A percentile compares a stretch with the other conserved stretches of the same genome.
These are phyloP conservation scores for fruit fly (Drosophila melanogaster) DNA, from an alignment of 1,140 invertebrate species.

Conservation along the genomic window Release_6_plus_ISO1_MT NT_033777.3:18670001-18670500, in stretches of 20 bases:
- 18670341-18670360: slow-evolving; percentile 25
- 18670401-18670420: slow-evolving; percentile 6
- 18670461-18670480: slow-evolving; percentile 11
- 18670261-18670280: slow-evolving; percentile 1
- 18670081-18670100: slow-evolving; percentile 61
- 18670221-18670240: slow-evolving; percentile 22
- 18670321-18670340: slow-evolving; percentile 27
- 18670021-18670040: neutral
- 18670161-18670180: slow-evolving; percentile 70
- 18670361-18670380: neutral
- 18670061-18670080: slow-evolving; percentile 26
- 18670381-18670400: too few relatives aligned
- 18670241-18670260: slow-evolving; percentile 1
- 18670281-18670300: slow-evolving; percentile 72
- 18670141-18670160: slow-evolving; percentile 76
- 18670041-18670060: slow-evolving; percentile 13
- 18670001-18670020: too few relatives aligned
- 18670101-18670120: slow-evolving; percentile 19
- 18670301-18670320: slow-evolving; percentile 69
- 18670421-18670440: slow-evolving; percentile 33
- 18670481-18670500: slow-evolving; percentile 15
- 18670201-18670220: slow-evolving; percentile 66
- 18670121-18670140: slow-evolving; percentile 14
- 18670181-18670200: slow-evolving; percentile 57
- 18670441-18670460: slow-evolving; percentile 40